Evolutionary conservation across 1,140 invertebrate species (phyloP).

Genomic region (Rhagoletis zephyria): DNA sequence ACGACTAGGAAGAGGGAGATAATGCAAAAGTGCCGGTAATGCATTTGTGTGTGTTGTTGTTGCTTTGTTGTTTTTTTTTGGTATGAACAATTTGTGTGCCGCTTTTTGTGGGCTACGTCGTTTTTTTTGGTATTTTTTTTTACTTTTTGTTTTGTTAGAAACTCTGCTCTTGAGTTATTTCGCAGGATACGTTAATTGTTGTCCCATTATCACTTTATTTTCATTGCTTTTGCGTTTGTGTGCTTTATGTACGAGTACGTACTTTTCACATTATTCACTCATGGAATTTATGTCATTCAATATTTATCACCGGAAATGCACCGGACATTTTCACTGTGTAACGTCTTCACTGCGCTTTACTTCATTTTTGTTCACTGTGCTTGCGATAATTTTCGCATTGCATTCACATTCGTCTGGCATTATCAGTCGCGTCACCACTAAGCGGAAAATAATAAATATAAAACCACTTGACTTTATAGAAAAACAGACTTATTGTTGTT

Average conservation of each 20-base stretch:
- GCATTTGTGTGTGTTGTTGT: slow-evolving; percentile 23
- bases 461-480: neutral
- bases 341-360: slow-evolving; percentile 28
- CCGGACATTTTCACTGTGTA: neutral
- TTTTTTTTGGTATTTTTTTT: slow-evolving; percentile 17
- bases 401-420: neutral
- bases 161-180: neutral
- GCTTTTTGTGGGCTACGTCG: neutral
- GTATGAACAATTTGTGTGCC: neutral
- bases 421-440: neutral
- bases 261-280: slow-evolving; percentile 9
- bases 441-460: neutral
- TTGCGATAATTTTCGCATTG: slow-evolving; percentile 33
- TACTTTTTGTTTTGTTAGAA: neutral
- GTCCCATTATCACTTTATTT: neutral
- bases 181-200: neutral
- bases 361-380: neutral
- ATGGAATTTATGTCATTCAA: slow-evolving; percentile 35
- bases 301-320: slow-evolving; percentile 47
- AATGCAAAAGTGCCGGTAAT: slow-evolving; percentile 3
- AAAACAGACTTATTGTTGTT: neutral
- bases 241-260: neutral
- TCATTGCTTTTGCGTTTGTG: neutral
- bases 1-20: neutral
- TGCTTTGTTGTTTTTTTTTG: slow-evolving; percentile 4